These are phyloP conservation scores for Coreius guichenoti DNA, from an alignment of 2,797 vertebrate genomes.

Conservation along the genomic window DNA sequence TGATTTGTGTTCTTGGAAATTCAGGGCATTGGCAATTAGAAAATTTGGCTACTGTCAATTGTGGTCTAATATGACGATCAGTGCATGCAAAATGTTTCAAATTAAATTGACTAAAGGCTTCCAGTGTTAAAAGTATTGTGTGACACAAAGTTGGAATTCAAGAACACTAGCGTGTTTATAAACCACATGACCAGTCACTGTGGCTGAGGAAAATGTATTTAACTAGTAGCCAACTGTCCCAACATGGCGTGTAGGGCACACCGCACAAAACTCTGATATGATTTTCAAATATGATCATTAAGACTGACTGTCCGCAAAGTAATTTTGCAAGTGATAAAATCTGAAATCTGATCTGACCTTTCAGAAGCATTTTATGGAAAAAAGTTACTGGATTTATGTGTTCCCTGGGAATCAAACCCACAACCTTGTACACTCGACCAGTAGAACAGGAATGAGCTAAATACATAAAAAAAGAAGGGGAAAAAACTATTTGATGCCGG, in stretches of 20 bases:
- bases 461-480: no score
- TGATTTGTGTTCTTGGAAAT: slow-evolving; percentile 27
- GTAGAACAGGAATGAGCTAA: not conserved
- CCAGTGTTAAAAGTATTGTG: slow-evolving; percentile 21
- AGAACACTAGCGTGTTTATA: not conserved
- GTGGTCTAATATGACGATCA: slow-evolving; percentile 14
- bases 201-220: not conserved
- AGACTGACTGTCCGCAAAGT: not conserved
- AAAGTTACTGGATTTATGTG: no score
- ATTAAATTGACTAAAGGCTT: not conserved
- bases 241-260: not conserved
- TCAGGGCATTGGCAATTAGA: slow-evolving; percentile 1
- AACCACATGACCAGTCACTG: slow-evolving; percentile 25
- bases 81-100: not conserved
- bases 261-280: not conserved
- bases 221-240: not conserved
- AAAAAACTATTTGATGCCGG: no score
- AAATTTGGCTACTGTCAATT: not conserved
- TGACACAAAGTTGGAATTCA: slow-evolving; percentile 9
- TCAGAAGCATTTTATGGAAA: no score
- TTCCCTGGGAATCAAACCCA: not conserved
- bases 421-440: not conserved
- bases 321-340: no score
- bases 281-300: not conserved
- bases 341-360: no score